These are phyloP conservation scores for Gnatocerus cornutus DNA, from an alignment of 2,888 invertebrate species.

Conservation along the genomic window DNA sequence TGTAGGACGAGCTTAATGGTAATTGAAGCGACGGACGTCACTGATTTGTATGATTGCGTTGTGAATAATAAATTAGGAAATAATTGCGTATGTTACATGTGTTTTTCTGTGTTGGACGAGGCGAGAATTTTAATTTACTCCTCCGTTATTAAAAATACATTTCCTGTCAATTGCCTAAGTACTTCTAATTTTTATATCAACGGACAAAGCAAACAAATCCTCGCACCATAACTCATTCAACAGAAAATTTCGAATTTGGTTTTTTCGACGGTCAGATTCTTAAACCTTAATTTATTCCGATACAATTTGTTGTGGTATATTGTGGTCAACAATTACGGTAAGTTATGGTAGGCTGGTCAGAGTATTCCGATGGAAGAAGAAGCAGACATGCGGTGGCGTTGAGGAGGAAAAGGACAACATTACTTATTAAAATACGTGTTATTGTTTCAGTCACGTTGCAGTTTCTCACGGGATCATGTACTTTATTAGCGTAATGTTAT, in stretches of 20 bases:
- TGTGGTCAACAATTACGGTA: conserved; percentile 66
- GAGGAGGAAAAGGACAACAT: conserved; percentile 60
- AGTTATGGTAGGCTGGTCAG: conserved; percentile 65
- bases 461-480: conserved; percentile 71
- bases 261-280: conserved; percentile 27
- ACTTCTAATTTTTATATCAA: conserved; percentile 43
- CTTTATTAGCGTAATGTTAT: conserved; percentile 64
- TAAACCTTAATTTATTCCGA: conserved; percentile 58
- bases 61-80: conserved; percentile 59
- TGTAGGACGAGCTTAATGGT: conserved; percentile 51
- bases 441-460: conserved; percentile 72
- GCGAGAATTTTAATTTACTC: conserved; percentile 56
- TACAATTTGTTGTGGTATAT: conserved; percentile 66
- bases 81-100: conserved; percentile 60
- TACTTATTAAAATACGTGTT: conserved; percentile 72
- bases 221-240: conserved; percentile 8
- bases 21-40: conserved; percentile 47
- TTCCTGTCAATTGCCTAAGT: conserved; percentile 59
- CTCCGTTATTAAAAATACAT: conserved; percentile 59
- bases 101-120: conserved; percentile 54
- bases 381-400: conserved; percentile 10
- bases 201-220: conserved; percentile 42
- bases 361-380: conserved; percentile 51
- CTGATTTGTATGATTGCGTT: conserved; percentile 58
- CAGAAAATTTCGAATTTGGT: conserved; percentile 1